phyloP scores from a whole-genome alignment of 2,113 vertebrate genomes.

The Apeltes quadracus region DNA sequence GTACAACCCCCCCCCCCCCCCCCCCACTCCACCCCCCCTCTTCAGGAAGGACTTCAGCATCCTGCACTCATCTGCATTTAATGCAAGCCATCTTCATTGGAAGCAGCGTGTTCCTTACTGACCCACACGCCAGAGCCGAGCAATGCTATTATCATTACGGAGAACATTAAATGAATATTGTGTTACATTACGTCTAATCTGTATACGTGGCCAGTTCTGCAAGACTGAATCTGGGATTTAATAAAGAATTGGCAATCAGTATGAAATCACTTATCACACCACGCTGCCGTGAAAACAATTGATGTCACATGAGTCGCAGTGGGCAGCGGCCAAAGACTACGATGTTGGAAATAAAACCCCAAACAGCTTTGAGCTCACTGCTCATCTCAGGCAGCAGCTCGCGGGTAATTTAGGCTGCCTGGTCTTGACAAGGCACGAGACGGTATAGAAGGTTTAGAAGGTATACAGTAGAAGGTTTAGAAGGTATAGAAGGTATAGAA shows the following conservation, averaged over 20 bases:
- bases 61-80: slow-evolving; percentile 71
- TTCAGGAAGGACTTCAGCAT: slow-evolving; percentile 63
- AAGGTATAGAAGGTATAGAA: no score
- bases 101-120: slow-evolving; percentile 44
- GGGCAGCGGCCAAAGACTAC: no score
- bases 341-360: no score
- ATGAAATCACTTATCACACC: slow-evolving; percentile 23
- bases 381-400: no score
- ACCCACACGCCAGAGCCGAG: slow-evolving; percentile 40
- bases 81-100: slow-evolving; percentile 45
- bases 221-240: slow-evolving; percentile 28
- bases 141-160: slow-evolving; percentile 49
- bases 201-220: slow-evolving; percentile 41
- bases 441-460: no score
- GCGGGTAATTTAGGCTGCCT: no score
- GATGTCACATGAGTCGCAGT: background rate
- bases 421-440: no score
- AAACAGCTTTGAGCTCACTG: no score
- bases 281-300: slow-evolving; percentile 16
- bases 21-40: no score
- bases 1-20: slow-evolving; percentile 67
- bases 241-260: slow-evolving; percentile 31
- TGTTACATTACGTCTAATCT: slow-evolving; percentile 49
- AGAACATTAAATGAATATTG: slow-evolving; percentile 50
- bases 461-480: no score